Conservation (phyloP, 2,888 invertebrate species). For the Drosophila limbata region DNA sequence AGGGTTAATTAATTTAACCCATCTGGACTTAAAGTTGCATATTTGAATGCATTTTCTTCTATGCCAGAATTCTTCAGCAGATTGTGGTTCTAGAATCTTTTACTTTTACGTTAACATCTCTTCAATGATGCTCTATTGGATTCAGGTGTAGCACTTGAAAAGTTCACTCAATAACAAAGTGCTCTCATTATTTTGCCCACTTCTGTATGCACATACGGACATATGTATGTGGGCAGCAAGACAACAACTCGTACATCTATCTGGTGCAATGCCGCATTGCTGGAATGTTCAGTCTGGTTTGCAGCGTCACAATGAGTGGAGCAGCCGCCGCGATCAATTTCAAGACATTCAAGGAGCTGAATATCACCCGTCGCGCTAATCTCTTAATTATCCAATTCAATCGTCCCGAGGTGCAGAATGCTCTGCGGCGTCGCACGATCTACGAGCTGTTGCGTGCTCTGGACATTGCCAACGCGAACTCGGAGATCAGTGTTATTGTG, state of each 20-base stretch:
- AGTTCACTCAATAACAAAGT: no score
- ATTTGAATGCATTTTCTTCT: no score
- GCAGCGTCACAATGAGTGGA: slow-evolving; percentile 47
- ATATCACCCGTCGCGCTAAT: slow-evolving; percentile 84
- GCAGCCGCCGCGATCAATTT: slow-evolving; percentile 32
- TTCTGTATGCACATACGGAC: no score
- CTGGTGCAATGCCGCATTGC: slow-evolving; percentile 7
- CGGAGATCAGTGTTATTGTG: slow-evolving; percentile 89
- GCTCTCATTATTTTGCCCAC: no score
- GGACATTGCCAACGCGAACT: slow-evolving; percentile 89
- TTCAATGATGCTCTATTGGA: no score
- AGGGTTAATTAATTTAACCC: no score
- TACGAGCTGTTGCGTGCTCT: slow-evolving; percentile 88
- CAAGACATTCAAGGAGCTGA: slow-evolving; percentile 57
- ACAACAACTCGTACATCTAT: slow-evolving; percentile 15
- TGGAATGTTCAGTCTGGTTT: slow-evolving; percentile 31
- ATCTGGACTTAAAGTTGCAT: no score
- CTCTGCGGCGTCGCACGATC: slow-evolving; percentile 90
- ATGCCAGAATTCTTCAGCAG: no score
- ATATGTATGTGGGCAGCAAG: background rate
- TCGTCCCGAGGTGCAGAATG: slow-evolving; percentile 92
- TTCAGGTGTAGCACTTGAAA: no score
- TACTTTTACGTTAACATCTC: no score
- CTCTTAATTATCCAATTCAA: slow-evolving; percentile 89
- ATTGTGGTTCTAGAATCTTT: no score